A percentile compares a stretch with the other conserved stretches of the same genome.
These are phyloP conservation scores for Parambassis ranga DNA, from an alignment of 2,797 vertebrate species.

Conservation along the genomic window DNA sequence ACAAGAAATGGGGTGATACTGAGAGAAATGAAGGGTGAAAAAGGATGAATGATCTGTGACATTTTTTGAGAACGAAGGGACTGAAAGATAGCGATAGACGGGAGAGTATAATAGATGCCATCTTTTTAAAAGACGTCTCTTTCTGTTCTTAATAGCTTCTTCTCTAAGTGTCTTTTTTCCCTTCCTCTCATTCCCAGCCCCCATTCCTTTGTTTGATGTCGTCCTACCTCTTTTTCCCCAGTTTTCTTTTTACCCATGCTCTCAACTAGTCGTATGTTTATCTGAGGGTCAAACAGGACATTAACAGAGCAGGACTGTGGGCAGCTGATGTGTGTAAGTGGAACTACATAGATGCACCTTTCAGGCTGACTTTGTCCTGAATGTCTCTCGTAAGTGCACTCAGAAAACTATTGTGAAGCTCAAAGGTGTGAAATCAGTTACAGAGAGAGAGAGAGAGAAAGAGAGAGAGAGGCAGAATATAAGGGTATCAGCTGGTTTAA, in stretches of 20 bases:
- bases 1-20: constrained; percentile 47
- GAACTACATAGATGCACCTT: constrained; percentile 16
- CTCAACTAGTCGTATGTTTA: constrained; percentile 54
- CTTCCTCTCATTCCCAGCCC: constrained; percentile 56
- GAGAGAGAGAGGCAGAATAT: constrained; percentile 14
- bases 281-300: constrained; percentile 60
- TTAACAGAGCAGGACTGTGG: constrained; percentile 8
- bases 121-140: constrained; percentile 25
- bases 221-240: constrained; percentile 32
- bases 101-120: constrained; percentile 11
- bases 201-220: constrained; percentile 65
- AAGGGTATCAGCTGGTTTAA: constrained; percentile 28
- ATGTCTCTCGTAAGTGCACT: constrained; percentile 60
- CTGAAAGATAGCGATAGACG: constrained; percentile 34
- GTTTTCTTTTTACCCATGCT: constrained; percentile 36
- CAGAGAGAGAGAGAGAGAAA: constrained; percentile 17
- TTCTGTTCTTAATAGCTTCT: constrained; percentile 26
- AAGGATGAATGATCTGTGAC: constrained; percentile 52
- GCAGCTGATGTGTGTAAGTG: constrained; percentile 1
- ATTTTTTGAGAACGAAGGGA: constrained; percentile 35
- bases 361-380: constrained; percentile 51
- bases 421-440: constrained; percentile 61
- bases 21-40: constrained; percentile 56
- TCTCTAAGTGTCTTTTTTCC: constrained; percentile 3
- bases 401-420: constrained; percentile 50